A percentile compares a stretch with the other conserved stretches of the same genome.
Conservation (phyloP, 2,888 invertebrate species). For the Neria commutata region DNA sequence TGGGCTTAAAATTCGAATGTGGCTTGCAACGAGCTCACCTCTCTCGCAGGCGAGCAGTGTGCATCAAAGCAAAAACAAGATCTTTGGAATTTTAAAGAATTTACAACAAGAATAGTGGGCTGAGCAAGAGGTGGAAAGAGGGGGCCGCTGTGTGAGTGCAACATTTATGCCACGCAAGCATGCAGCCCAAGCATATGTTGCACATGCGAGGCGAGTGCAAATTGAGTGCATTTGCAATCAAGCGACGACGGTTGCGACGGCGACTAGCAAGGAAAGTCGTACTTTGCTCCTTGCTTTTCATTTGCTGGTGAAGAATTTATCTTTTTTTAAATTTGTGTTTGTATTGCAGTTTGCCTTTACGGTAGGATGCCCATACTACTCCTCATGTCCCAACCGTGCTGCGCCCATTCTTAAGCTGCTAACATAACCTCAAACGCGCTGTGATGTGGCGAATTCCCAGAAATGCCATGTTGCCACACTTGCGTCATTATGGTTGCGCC, state of each 20-base stretch:
- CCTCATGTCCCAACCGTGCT: too few species aligned
- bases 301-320: not conserved
- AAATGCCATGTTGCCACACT: not conserved
- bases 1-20: slow-evolving; percentile 14
- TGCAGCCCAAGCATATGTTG: not conserved
- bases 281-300: not conserved
- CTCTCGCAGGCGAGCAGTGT: not conserved
- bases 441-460: not conserved
- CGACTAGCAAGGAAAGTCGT: too few species aligned
- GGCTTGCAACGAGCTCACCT: not conserved
- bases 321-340: too few species aligned
- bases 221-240: slow-evolving; percentile 17
- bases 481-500: not conserved
- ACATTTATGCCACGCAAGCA: slow-evolving; percentile 4
- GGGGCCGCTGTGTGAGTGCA: slow-evolving; percentile 2
- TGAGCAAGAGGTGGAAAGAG: not conserved
- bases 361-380: too few species aligned
- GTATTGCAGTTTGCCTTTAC: too few species aligned
- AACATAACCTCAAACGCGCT: too few species aligned
- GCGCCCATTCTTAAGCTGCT: too few species aligned
- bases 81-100: slow-evolving; percentile 12
- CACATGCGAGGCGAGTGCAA: slow-evolving; percentile 17
- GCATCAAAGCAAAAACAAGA: not conserved
- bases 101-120: not conserved
- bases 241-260: not conserved